Evolutionary conservation across 2,113 vertebrate species (phyloP).

Genomic region (Passerina amoena): DNA sequence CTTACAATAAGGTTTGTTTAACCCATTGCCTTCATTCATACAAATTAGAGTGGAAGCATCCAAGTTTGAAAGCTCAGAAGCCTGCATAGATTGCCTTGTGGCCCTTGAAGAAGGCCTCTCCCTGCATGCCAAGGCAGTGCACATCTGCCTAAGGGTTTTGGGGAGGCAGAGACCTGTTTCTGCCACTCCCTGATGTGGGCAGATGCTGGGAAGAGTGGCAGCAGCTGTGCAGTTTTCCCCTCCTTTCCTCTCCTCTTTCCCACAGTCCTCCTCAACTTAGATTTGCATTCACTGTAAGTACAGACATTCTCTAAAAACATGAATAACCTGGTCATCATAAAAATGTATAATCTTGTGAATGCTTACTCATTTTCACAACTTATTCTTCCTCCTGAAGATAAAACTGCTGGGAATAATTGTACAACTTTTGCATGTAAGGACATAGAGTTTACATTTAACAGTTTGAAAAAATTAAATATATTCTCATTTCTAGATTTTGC

Average conservation of each 20-base stretch:
- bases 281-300: neutral
- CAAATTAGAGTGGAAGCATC: neutral
- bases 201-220: neutral
- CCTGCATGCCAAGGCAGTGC: neutral
- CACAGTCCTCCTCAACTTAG: neutral
- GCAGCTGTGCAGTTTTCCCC: rapidly evolving
- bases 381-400: neutral
- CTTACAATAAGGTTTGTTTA: neutral
- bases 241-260: neutral
- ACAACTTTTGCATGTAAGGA: neutral
- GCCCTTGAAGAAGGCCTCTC: neutral
- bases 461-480: neutral
- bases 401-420: neutral
- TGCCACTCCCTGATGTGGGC: neutral
- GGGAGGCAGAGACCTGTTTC: neutral
- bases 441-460: rapidly evolving
- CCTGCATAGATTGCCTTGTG: neutral
- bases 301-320: neutral
- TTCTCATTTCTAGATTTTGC: neutral
- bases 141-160: rapidly evolving
- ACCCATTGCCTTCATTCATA: neutral
- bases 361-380: neutral
- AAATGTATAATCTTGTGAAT: neutral
- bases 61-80: neutral
- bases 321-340: neutral